Conservation (phyloP, 2,888 invertebrate genomes). For the Morpho achilles region DNA sequence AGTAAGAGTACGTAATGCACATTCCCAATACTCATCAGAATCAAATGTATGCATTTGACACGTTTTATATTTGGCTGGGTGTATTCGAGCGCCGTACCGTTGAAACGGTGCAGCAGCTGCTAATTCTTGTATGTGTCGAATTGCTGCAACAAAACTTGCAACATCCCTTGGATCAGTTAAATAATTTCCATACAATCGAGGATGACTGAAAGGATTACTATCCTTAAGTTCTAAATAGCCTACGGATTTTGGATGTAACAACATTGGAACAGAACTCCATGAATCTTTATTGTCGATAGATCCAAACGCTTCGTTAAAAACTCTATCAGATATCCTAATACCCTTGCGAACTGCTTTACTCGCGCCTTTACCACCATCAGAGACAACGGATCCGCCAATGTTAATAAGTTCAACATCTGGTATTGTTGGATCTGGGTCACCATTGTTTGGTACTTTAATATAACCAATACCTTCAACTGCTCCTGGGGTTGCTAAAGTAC, state of each 20-base stretch:
- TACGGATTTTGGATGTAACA: slow-evolving; percentile 86
- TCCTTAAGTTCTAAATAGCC: slow-evolving; percentile 84
- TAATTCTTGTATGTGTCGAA: slow-evolving; percentile 81
- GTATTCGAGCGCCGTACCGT: slow-evolving; percentile 72
- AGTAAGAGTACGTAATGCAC: slow-evolving; percentile 80
- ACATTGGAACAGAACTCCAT: slow-evolving; percentile 82
- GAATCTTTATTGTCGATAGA: slow-evolving; percentile 76
- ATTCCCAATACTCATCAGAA: slow-evolving; percentile 85
- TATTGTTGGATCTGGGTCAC: slow-evolving; percentile 74
- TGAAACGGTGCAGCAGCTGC: slow-evolving; percentile 80
- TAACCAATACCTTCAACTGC: slow-evolving; percentile 84
- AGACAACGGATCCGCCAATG: slow-evolving; percentile 80
- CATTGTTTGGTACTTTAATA: slow-evolving; percentile 78
- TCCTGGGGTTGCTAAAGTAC: slow-evolving; percentile 75
- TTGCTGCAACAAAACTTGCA: slow-evolving; percentile 79
- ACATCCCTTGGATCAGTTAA: slow-evolving; percentile 81
- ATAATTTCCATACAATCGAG: slow-evolving; percentile 90
- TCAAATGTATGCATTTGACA: slow-evolving; percentile 72
- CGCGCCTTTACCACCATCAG: slow-evolving; percentile 71
- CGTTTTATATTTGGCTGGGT: slow-evolving; percentile 71
- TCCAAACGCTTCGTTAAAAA: slow-evolving; percentile 78
- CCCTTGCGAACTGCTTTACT: slow-evolving; percentile 71
- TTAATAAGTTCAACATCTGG: slow-evolving; percentile 84
- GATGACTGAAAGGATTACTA: slow-evolving; percentile 85
- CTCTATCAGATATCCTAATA: slow-evolving; percentile 75